Evolutionary conservation across 2,797 vertebrate genomes (phyloP).

Genomic region (Dryobates pubescens): DNA sequence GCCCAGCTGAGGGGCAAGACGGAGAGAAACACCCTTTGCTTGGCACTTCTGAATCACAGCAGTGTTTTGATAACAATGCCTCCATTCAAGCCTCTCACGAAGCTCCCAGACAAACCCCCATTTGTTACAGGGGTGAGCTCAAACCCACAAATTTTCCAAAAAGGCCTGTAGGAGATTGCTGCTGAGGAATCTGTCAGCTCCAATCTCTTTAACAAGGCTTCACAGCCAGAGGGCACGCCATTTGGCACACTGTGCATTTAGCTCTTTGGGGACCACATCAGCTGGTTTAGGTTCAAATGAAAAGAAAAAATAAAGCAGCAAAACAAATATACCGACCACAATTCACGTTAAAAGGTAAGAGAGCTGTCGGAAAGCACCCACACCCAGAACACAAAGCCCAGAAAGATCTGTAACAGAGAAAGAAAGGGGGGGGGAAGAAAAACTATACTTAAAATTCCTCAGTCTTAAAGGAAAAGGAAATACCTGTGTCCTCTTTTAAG

Average conservation of each 20-base stretch:
- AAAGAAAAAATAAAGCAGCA: neutral
- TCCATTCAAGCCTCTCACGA: conserved; percentile 60
- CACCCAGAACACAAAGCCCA: neutral
- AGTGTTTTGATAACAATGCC: conserved; percentile 68
- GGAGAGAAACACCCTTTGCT: conserved; percentile 34
- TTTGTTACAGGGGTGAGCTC: conserved; percentile 71
- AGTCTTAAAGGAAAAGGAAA: neutral
- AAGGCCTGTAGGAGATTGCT: conserved; percentile 67
- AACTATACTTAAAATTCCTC: neutral
- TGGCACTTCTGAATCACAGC: conserved; percentile 61
- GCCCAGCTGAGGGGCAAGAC: conserved; percentile 55
- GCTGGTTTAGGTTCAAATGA: conserved; percentile 29
- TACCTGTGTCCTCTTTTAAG: neutral
- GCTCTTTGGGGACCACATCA: conserved; percentile 54
- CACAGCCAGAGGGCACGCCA: conserved; percentile 64
- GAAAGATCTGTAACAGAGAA: neutral
- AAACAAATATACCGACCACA: conserved; percentile 6
- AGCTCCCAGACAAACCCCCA: conserved; percentile 68
- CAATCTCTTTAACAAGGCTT: conserved; percentile 68
- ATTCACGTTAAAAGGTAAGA: neutral
- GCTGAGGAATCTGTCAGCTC: conserved; percentile 74
- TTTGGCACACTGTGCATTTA: conserved; percentile 48
- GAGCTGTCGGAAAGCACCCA: neutral
- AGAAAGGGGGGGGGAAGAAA: neutral
- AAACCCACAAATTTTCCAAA: conserved; percentile 8